phyloP scores from a whole-genome alignment of 2,113 vertebrate species.

The Semnornis frantzii region DNA sequence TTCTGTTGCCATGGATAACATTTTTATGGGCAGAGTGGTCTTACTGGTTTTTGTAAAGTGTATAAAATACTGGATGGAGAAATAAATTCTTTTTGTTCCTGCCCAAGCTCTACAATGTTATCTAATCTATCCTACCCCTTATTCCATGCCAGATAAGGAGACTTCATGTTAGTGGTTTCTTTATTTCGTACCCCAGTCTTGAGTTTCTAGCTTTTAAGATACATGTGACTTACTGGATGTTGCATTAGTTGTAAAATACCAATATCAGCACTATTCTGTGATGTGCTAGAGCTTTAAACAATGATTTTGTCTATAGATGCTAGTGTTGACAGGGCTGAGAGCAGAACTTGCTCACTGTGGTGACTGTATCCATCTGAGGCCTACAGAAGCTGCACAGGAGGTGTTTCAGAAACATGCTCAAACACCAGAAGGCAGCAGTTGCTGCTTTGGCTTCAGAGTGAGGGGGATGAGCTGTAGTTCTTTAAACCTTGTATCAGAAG shows the following conservation, averaged over 20 bases:
- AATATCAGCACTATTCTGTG: constrained; percentile 27
- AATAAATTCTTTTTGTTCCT: constrained; percentile 75
- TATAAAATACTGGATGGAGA: constrained; percentile 71
- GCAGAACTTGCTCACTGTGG: background rate
- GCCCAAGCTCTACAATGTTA: constrained; percentile 71
- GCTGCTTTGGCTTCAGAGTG: background rate
- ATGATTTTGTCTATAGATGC: constrained; percentile 30
- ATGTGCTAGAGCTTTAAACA: constrained; percentile 44
- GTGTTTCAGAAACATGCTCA: background rate
- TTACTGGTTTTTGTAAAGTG: constrained; percentile 80
- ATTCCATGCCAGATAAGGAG: constrained; percentile 25
- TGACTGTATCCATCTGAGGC: background rate
- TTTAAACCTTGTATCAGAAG: background rate
- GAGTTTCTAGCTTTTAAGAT: constrained; percentile 55
- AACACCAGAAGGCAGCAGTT: background rate
- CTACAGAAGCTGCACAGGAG: background rate
- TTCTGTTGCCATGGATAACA: constrained; percentile 77
- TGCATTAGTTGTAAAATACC: constrained; percentile 58
- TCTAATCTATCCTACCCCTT: constrained; percentile 46
- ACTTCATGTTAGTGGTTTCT: constrained; percentile 58
- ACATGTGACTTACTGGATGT: constrained; percentile 43
- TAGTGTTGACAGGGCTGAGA: constrained; percentile 9
- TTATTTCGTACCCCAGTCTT: constrained; percentile 45
- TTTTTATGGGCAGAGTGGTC: constrained; percentile 78
- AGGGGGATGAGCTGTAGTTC: background rate